phyloP scores from a whole-genome alignment of 2,888 invertebrate species.

The Cheilosia impressa region DNA sequence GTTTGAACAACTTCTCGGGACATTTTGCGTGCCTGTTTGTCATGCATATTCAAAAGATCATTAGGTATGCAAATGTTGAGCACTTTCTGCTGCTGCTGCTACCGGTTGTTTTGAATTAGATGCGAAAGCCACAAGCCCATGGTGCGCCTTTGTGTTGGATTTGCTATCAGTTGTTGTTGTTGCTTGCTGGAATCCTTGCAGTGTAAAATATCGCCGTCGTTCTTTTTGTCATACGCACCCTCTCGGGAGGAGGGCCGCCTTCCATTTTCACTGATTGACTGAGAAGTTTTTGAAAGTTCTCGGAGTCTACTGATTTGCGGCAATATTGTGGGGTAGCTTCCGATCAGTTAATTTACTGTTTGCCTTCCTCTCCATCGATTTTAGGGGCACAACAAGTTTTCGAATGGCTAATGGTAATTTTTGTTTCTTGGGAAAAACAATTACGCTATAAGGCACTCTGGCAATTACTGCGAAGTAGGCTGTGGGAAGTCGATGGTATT shows the following conservation, averaged over 20 bases:
- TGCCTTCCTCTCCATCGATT: no score
- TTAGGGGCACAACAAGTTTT: no score
- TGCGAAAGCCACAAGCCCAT: constrained; percentile 30
- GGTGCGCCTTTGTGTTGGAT: constrained; percentile 10
- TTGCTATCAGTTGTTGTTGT: neutral
- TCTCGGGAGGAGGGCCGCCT: neutral
- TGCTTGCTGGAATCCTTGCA: neutral
- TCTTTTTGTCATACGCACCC: neutral
- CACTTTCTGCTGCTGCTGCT: constrained; percentile 36
- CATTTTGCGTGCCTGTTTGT: constrained; percentile 59
- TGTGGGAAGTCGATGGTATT: no score
- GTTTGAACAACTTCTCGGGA: constrained; percentile 61
- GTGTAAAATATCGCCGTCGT: neutral
- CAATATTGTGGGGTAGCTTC: constrained; percentile 9
- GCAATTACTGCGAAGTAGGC: no score
- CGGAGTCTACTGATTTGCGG: constrained; percentile 19
- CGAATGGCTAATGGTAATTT: no score
- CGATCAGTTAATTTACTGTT: constrained; percentile 34
- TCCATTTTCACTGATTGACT: constrained; percentile 23
- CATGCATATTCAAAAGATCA: constrained; percentile 76
- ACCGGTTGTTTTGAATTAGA: constrained; percentile 47
- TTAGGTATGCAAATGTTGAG: constrained; percentile 71
- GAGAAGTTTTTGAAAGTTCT: constrained; percentile 21
- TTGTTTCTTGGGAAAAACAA: no score
- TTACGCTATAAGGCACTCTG: no score